phyloP scores from a whole-genome alignment of 2,888 invertebrate species.

The Schizaphis graminum region DNA sequence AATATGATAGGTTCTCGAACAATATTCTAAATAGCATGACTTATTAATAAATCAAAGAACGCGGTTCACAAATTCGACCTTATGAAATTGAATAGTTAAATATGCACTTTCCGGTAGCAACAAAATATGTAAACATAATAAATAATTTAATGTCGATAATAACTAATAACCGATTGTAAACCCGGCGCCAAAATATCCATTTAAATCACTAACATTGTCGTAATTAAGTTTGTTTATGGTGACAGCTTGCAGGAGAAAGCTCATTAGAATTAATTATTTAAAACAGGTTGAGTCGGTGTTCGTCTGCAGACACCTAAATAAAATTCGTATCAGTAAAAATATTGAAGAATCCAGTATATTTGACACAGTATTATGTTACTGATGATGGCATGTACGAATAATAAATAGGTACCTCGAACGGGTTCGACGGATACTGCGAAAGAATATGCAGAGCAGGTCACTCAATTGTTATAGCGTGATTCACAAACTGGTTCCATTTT shows the following conservation, averaged over 20 bases:
- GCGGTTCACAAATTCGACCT: background rate
- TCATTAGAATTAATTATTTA: background rate
- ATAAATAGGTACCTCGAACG: background rate
- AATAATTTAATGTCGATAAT: background rate
- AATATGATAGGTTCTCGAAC: background rate
- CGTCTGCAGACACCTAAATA: background rate
- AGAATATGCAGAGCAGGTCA: slow-evolving; percentile 4
- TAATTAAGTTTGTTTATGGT: slow-evolving; percentile 36
- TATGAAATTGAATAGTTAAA: background rate
- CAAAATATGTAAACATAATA: background rate
- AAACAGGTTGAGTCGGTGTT: background rate
- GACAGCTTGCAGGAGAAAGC: slow-evolving; percentile 16
- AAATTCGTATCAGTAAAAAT: slow-evolving; percentile 2
- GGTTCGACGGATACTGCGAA: background rate
- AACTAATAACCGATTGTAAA: background rate
- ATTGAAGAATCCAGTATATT: background rate
- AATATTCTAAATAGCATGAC: background rate
- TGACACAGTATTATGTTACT: background rate
- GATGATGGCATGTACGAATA: background rate
- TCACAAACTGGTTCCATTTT: slow-evolving; percentile 46
- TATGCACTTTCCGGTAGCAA: slow-evolving; percentile 21
- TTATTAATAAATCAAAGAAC: background rate
- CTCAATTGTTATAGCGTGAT: slow-evolving; percentile 33
- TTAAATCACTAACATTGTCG: background rate
- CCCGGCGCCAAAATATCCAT: slow-evolving; percentile 22